phyloP scores from a whole-genome alignment of 2,888 invertebrate genomes.

The Phalangium opilio region DNA sequence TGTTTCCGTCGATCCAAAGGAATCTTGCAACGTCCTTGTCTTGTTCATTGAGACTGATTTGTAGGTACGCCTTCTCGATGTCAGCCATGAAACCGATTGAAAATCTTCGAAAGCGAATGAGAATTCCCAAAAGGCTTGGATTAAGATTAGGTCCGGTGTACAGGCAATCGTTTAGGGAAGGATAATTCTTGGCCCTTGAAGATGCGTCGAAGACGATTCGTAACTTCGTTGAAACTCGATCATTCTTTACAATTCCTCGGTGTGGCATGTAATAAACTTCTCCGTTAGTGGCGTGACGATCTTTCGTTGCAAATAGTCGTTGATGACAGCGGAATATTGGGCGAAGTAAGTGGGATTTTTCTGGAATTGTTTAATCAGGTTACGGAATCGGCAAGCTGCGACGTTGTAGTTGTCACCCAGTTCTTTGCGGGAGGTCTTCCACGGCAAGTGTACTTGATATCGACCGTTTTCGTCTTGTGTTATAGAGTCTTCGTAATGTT shows the following conservation, averaged over 20 bases:
- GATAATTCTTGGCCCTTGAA: not conserved
- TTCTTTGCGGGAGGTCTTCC: not conserved
- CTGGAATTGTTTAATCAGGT: too few species aligned
- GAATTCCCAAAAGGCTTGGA: conserved; percentile 1
- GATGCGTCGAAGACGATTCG: conserved; percentile 10
- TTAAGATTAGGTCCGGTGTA: conserved; percentile 4
- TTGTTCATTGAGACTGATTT: conserved; percentile 5
- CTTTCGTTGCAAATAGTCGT: too few species aligned
- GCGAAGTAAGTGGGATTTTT: too few species aligned
- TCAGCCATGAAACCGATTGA: conserved; percentile 8
- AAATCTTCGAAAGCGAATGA: conserved; percentile 11
- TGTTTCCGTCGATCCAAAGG: conserved; percentile 2
- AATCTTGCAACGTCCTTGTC: conserved; percentile 6
- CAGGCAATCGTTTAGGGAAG: conserved; percentile 8
- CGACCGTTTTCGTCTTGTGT: not conserved
- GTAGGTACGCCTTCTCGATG: conserved; percentile 10
- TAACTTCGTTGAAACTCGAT: conserved; percentile 8
- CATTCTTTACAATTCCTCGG: conserved; percentile 12
- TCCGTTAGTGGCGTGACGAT: too few species aligned
- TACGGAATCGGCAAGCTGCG: not conserved
- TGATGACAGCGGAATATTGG: too few species aligned
- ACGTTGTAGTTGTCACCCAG: not conserved
- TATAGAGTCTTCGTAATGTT: not conserved
- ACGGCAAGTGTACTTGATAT: not conserved
- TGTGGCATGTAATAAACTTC: conserved; percentile 12